Conservation (phyloP, 2,113 vertebrate genomes). For the Ammodytes dubius region DNA sequence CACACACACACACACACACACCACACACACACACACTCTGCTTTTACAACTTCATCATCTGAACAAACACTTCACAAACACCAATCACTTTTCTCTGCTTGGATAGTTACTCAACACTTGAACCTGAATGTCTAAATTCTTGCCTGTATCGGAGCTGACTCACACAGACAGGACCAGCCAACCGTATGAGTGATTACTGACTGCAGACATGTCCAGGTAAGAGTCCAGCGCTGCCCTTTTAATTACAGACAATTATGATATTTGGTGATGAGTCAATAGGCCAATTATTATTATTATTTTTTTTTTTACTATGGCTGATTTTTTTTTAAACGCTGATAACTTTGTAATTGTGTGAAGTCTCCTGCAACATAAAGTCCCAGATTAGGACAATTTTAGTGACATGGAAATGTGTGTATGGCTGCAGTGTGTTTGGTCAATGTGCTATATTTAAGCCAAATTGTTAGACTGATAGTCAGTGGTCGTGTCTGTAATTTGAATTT, state of each 20-base stretch:
- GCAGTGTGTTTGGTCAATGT: too few relatives aligned
- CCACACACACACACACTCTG: background rate
- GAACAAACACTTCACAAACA: conserved; percentile 34
- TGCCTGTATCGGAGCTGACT: background rate
- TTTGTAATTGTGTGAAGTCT: too few relatives aligned
- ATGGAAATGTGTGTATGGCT: too few relatives aligned
- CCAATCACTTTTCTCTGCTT: conserved; percentile 16
- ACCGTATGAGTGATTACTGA: background rate
- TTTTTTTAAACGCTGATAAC: background rate
- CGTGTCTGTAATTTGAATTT: too few relatives aligned
- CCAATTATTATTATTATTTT: background rate
- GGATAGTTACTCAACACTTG: too few relatives aligned
- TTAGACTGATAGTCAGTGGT: too few relatives aligned
- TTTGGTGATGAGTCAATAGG: background rate
- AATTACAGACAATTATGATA: too few relatives aligned
- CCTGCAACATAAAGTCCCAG: too few relatives aligned
- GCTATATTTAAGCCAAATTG: too few relatives aligned
- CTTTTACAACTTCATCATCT: conserved; percentile 18
- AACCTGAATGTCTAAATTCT: background rate
- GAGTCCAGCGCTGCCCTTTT: background rate
- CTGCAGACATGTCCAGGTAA: conserved; percentile 55
- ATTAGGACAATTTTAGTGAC: too few relatives aligned
- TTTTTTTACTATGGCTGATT: background rate
- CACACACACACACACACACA: conserved; percentile 6
- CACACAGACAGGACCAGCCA: background rate